These are phyloP conservation scores for Andricus grossulariae DNA, from an alignment of 1,140 invertebrate genomes.

Conservation along the genomic window DNA sequence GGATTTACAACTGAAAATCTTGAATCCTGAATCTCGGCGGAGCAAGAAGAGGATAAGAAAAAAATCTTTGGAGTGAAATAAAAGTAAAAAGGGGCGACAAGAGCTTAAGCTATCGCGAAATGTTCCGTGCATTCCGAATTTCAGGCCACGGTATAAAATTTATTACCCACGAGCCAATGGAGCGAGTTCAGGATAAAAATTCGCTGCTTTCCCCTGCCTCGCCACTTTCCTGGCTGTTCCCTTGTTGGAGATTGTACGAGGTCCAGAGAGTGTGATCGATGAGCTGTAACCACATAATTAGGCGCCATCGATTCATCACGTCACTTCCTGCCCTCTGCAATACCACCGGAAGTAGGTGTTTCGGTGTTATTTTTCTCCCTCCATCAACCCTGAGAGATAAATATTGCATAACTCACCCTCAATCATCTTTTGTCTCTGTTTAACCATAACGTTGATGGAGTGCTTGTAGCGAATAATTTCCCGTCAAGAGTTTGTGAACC, in stretches of 20 bases:
- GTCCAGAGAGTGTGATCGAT: slow-evolving; percentile 34
- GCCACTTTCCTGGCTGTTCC: not conserved
- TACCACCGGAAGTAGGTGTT: slow-evolving; percentile 11
- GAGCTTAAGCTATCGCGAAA: not conserved
- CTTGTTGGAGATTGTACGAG: slow-evolving; percentile 31
- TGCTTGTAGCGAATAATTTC: not conserved
- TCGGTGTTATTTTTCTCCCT: not conserved
- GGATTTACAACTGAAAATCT: no score
- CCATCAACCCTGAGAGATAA: not conserved
- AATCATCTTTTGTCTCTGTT: not conserved
- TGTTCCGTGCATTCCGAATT: not conserved
- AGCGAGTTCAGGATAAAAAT: slow-evolving; percentile 9
- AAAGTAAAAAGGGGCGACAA: no score
- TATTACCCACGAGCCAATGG: not conserved
- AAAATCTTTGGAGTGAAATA: no score
- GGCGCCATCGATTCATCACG: slow-evolving; percentile 37
- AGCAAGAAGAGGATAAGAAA: no score
- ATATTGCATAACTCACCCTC: not conserved
- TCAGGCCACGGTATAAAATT: not conserved
- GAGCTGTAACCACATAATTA: slow-evolving; percentile 34
- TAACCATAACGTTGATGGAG: not conserved
- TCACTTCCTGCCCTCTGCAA: slow-evolving; percentile 32
- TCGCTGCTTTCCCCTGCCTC: no score
- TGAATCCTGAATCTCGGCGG: no score
- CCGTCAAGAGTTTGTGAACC: not conserved